These are phyloP conservation scores for Heliconius erato DNA, from an alignment of 2,888 invertebrate species.

Conservation along the genomic window DNA sequence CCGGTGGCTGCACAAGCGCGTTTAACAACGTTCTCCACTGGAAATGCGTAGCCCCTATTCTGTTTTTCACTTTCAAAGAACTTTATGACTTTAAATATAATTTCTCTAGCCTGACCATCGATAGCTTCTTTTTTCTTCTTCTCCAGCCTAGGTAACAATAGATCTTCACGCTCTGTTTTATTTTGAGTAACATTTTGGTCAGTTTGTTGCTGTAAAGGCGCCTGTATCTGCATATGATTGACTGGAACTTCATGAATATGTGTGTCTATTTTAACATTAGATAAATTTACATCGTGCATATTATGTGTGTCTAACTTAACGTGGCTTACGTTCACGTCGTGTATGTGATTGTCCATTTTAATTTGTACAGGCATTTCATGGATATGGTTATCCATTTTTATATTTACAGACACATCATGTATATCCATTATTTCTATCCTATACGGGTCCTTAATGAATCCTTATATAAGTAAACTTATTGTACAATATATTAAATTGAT, in stretches of 20 bases:
- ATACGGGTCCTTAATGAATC: constrained; percentile 10
- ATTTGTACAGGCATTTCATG: constrained; percentile 51
- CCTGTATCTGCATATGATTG: constrained; percentile 45
- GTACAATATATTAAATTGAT: constrained; percentile 6
- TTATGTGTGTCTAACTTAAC: constrained; percentile 41
- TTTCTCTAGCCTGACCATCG: constrained; percentile 79
- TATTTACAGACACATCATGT: constrained; percentile 39
- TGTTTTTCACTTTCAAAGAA: constrained; percentile 83
- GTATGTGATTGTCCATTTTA: constrained; percentile 43
- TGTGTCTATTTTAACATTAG: constrained; percentile 36
- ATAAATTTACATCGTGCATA: constrained; percentile 44
- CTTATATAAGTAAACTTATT: constrained; percentile 2
- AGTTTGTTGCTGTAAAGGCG: constrained; percentile 40
- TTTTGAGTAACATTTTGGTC: constrained; percentile 49
- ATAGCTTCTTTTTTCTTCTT: constrained; percentile 82
- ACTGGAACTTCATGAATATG: constrained; percentile 45
- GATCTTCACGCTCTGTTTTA: constrained; percentile 47
- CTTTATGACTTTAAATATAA: constrained; percentile 80
- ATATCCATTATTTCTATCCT: constrained; percentile 38
- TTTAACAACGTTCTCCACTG: constrained; percentile 81
- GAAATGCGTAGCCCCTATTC: constrained; percentile 79
- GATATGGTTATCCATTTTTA: constrained; percentile 54
- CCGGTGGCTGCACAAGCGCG: constrained; percentile 80
- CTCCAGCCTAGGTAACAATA: constrained; percentile 64
- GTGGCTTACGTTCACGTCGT: constrained; percentile 40